Conservation (phyloP, 2,888 invertebrate genomes). For the Malthinus flaveolus region DNA sequence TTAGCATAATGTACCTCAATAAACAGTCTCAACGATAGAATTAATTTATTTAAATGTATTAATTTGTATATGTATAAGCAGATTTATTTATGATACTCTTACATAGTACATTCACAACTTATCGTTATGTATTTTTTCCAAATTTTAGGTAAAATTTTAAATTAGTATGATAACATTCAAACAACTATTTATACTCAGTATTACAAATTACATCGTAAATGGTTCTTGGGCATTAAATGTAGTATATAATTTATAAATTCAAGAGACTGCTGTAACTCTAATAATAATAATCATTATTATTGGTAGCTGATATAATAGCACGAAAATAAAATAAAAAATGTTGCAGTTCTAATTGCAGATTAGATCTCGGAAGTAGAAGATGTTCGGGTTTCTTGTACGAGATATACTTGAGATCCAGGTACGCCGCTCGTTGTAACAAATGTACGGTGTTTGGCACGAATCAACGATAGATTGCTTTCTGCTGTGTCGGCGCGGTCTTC, state of each 20-base stretch:
- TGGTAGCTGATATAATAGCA: slow-evolving; percentile 30
- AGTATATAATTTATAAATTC: slow-evolving; percentile 40
- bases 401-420: slow-evolving; percentile 89
- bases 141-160: slow-evolving; percentile 29
- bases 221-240: slow-evolving; percentile 36
- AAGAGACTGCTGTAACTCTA: slow-evolving; percentile 43
- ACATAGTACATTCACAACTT: slow-evolving; percentile 54
- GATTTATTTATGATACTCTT: slow-evolving; percentile 49
- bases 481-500: slow-evolving; percentile 95
- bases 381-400: slow-evolving; percentile 80
- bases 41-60: not conserved
- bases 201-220: slow-evolving; percentile 16
- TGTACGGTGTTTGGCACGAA: slow-evolving; percentile 97
- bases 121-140: slow-evolving; percentile 20
- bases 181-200: slow-evolving; percentile 29
- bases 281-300: not conserved
- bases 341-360: slow-evolving; percentile 37
- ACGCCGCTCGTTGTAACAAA: slow-evolving; percentile 93
- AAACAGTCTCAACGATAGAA: no score
- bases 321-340: slow-evolving; percentile 47
- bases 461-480: slow-evolving; percentile 91
- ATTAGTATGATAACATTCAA: slow-evolving; percentile 28
- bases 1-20: no score
- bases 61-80: slow-evolving; percentile 47
- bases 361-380: slow-evolving; percentile 44